Evolutionary conservation across 2,113 vertebrate species (phyloP).

Genomic region (Caranx melampygus): DNA sequence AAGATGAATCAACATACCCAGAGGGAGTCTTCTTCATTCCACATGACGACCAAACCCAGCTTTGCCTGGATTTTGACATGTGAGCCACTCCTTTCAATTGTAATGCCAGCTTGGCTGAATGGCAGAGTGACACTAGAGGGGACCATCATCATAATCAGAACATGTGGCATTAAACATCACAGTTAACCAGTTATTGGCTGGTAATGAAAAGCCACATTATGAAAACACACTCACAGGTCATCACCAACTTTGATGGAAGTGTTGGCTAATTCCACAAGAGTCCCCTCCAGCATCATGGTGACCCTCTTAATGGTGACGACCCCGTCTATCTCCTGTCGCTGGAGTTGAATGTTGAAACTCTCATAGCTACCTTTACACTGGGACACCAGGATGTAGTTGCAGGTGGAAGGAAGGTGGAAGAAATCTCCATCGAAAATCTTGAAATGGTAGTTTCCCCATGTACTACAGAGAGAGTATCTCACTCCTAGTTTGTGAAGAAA

Average conservation of each 20-base stretch:
- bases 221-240: conserved; percentile 76
- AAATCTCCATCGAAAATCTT: conserved; percentile 87
- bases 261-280: conserved; percentile 76
- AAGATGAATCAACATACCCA: conserved; percentile 81
- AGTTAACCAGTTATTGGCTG: background rate
- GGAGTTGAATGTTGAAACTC: conserved; percentile 86
- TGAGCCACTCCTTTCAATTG: conserved; percentile 78
- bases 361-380: conserved; percentile 82
- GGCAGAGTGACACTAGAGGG: conserved; percentile 81
- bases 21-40: conserved; percentile 88
- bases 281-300: conserved; percentile 81
- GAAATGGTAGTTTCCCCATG: conserved; percentile 91
- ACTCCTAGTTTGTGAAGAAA: conserved; percentile 45
- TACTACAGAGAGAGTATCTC: conserved; percentile 85
- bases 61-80: conserved; percentile 86
- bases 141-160: background rate
- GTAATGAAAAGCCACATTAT: background rate
- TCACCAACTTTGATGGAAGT: conserved; percentile 74
- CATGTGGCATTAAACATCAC: background rate
- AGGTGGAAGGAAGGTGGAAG: conserved; percentile 86
- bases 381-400: conserved; percentile 83
- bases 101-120: conserved; percentile 82
- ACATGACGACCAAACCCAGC: conserved; percentile 85
- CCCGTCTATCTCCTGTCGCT: conserved; percentile 65
- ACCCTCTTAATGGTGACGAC: conserved; percentile 75